A percentile compares a stretch with the other conserved stretches of the same genome.
These are phyloP conservation scores for Scotopteryx bipunctaria DNA, from an alignment of 2,888 invertebrate genomes.

Conservation along the genomic window DNA sequence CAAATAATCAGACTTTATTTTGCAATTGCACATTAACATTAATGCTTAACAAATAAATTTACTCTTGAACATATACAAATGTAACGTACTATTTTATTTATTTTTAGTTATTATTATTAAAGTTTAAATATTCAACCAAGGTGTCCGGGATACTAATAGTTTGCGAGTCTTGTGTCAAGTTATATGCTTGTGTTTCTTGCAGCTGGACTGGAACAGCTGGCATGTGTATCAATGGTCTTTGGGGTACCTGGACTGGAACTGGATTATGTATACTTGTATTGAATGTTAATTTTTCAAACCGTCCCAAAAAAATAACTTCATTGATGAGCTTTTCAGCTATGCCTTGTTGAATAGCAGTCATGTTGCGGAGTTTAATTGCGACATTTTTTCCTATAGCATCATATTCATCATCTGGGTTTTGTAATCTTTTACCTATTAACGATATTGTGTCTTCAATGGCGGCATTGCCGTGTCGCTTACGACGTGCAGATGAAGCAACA, in stretches of 20 bases:
- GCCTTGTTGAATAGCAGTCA: slow-evolving; percentile 31
- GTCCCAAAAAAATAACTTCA: slow-evolving; percentile 29
- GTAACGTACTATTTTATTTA: slow-evolving; percentile 20
- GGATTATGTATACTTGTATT: slow-evolving; percentile 25
- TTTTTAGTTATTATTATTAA: slow-evolving; percentile 25
- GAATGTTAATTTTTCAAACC: slow-evolving; percentile 21
- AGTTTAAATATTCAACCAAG: slow-evolving; percentile 25
- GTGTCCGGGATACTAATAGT: slow-evolving; percentile 22
- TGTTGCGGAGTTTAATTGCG: slow-evolving; percentile 34
- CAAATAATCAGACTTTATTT: slow-evolving; percentile 20
- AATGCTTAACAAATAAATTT: slow-evolving; percentile 28
- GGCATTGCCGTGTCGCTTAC: slow-evolving; percentile 20
- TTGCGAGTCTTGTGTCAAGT: slow-evolving; percentile 27
- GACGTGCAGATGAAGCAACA: slow-evolving; percentile 20
- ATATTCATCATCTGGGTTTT: slow-evolving; percentile 33
- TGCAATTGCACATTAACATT: slow-evolving; percentile 25
- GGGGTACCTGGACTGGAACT: slow-evolving; percentile 24
- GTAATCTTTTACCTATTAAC: slow-evolving; percentile 15
- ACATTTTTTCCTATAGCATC: slow-evolving; percentile 30
- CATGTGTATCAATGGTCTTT: slow-evolving; percentile 13
- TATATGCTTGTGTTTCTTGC: slow-evolving; percentile 28
- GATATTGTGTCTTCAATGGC: slow-evolving; percentile 14
- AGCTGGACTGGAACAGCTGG: slow-evolving; percentile 24
- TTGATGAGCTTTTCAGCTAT: slow-evolving; percentile 33
- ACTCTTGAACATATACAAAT: slow-evolving; percentile 26